Conservation (phyloP, 2,888 invertebrate genomes). For the Macrophya annulata region DNA sequence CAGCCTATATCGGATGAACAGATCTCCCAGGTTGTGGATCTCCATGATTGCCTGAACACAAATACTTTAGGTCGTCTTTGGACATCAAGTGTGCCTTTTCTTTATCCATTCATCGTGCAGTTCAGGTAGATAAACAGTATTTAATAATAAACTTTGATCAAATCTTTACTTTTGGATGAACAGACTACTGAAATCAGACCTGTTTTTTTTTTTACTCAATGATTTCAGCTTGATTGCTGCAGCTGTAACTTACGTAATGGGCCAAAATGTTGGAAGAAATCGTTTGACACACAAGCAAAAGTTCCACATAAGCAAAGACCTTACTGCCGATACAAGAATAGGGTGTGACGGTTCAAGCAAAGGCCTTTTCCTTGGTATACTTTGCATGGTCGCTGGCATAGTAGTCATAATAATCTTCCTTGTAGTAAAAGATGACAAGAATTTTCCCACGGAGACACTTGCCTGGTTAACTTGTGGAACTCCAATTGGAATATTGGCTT, state of each 20-base stretch:
- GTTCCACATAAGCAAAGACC: conserved; percentile 74
- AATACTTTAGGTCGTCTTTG: conserved; percentile 82
- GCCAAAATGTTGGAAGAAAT: conserved; percentile 80
- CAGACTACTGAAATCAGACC: background rate
- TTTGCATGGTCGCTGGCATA: conserved; percentile 81
- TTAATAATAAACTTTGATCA: background rate
- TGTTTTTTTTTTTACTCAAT: conserved; percentile 38
- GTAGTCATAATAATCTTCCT: conserved; percentile 81
- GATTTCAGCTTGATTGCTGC: conserved; percentile 81
- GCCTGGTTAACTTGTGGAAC: conserved; percentile 81
- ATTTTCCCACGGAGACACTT: conserved; percentile 79
- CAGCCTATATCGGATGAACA: conserved; percentile 79
- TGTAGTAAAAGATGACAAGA: conserved; percentile 81
- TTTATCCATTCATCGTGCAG: conserved; percentile 82
- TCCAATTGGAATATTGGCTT: conserved; percentile 77
- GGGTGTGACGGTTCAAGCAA: conserved; percentile 82
- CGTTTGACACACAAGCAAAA: conserved; percentile 73
- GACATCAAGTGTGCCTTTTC: conserved; percentile 81
- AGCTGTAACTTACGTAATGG: conserved; percentile 82
- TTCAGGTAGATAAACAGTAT: conserved; percentile 77
- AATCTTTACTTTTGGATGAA: background rate
- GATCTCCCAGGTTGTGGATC: conserved; percentile 80
- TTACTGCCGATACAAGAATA: conserved; percentile 71
- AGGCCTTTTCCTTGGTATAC: conserved; percentile 81
- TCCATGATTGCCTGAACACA: conserved; percentile 81